phyloP scores from a whole-genome alignment of 2,113 vertebrate species.

The Gulo gulo region DNA sequence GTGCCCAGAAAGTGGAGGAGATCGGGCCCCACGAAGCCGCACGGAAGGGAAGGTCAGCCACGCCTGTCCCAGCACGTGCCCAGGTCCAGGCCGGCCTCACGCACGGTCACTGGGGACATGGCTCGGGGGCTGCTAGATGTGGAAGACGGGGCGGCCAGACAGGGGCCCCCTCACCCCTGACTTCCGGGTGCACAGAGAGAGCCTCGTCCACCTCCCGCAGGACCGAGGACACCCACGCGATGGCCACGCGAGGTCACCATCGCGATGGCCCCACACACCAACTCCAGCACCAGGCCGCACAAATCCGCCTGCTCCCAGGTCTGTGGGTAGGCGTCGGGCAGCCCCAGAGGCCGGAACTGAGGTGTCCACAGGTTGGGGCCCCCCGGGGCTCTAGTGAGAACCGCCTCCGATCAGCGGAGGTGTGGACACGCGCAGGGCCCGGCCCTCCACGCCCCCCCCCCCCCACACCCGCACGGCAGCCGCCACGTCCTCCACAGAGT shows the following conservation, averaged over 20 bases:
- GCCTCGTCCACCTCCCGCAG: neutral
- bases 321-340: neutral
- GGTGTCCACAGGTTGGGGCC: neutral
- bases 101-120: neutral
- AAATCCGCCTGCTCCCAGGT: accelerated
- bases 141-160: neutral
- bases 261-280: neutral
- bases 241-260: neutral
- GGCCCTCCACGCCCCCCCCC: neutral
- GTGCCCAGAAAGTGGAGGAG: too few species aligned
- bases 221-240: too few species aligned
- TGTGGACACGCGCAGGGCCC: neutral
- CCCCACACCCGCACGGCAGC: accelerated
- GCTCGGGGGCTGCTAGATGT: neutral
- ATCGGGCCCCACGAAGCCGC: neutral
- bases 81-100: neutral
- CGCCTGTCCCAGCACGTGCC: neutral
- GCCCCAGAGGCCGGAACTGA: neutral
- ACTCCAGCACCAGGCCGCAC: neutral
- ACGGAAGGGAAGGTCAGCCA: neutral
- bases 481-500: neutral
- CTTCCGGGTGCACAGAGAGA: neutral
- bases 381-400: neutral
- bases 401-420: neutral
- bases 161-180: neutral